Conservation (phyloP, 2,797 vertebrate species). For the Diceros bicornis region DNA sequence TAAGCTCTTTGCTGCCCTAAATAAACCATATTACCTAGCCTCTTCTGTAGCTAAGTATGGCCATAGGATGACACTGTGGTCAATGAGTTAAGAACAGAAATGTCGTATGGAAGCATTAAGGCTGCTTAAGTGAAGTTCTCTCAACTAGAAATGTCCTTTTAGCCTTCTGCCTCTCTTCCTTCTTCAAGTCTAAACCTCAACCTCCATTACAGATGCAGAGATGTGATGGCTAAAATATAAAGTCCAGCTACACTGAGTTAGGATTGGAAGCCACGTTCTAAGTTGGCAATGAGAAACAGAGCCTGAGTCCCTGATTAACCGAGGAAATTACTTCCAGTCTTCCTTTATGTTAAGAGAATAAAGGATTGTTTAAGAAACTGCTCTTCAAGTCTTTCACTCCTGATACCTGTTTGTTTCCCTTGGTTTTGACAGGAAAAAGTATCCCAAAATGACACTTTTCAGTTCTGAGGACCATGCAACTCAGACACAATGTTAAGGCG, state of each 20-base stretch:
- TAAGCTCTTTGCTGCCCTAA: neutral
- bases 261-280: neutral
- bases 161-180: neutral
- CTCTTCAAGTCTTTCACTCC: neutral
- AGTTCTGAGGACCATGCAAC: neutral
- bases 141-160: neutral
- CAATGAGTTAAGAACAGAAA: neutral
- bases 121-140: neutral
- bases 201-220: neutral
- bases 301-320: neutral
- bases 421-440: constrained; percentile 32
- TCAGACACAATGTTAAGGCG: neutral
- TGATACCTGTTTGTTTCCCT: neutral
- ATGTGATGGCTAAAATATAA: neutral
- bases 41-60: neutral
- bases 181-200: neutral
- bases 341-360: neutral
- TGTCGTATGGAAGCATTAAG: neutral
- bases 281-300: neutral
- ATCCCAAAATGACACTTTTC: constrained; percentile 23
- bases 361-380: neutral
- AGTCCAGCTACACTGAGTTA: neutral
- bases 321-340: neutral
- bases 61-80: neutral
- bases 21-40: neutral